Conservation (phyloP, 2,888 invertebrate species). For the Drosophila anceps region DNA sequence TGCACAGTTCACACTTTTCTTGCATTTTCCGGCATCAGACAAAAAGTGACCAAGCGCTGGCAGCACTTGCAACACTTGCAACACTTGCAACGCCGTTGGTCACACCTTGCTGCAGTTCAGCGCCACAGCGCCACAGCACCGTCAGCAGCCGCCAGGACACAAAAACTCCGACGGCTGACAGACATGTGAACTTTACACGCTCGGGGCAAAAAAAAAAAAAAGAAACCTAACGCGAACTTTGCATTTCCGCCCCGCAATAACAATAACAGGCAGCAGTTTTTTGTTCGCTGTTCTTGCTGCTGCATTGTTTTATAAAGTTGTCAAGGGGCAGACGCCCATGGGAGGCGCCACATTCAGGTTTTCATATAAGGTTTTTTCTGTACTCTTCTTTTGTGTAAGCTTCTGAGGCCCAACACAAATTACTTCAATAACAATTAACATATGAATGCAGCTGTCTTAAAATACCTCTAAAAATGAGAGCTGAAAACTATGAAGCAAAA, state of each 20-base stretch:
- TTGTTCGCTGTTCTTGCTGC: slow-evolving; percentile 10
- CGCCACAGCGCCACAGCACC: background rate
- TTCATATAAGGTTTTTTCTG: background rate
- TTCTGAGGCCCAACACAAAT: slow-evolving; percentile 15
- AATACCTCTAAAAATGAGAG: background rate
- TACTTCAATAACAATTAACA: slow-evolving; percentile 27
- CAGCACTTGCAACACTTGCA: slow-evolving; percentile 54
- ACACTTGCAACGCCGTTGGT: slow-evolving; percentile 47
- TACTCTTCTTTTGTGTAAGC: background rate
- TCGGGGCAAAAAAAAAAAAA: slow-evolving; percentile 33
- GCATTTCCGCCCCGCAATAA: slow-evolving; percentile 62
- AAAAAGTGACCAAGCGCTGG: slow-evolving; percentile 42
- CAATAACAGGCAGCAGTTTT: slow-evolving; percentile 27
- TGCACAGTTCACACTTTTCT: slow-evolving; percentile 83
- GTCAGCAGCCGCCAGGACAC: slow-evolving; percentile 28
- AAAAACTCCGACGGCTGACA: slow-evolving; percentile 61
- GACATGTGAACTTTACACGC: slow-evolving; percentile 71
- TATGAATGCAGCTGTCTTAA: slow-evolving; percentile 26
- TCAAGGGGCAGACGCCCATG: slow-evolving; percentile 50
- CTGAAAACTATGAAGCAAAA: background rate
- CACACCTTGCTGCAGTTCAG: slow-evolving; percentile 49
- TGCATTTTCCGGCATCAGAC: slow-evolving; percentile 65
- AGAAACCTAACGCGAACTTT: slow-evolving; percentile 61
- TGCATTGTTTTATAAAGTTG: slow-evolving; percentile 66
- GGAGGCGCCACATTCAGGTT: slow-evolving; percentile 51